Evolutionary conservation across 2,113 vertebrate species (phyloP), one percentile per base, ranked within the genome.

Genomic region (Callaeas wilsoni): DNA sequence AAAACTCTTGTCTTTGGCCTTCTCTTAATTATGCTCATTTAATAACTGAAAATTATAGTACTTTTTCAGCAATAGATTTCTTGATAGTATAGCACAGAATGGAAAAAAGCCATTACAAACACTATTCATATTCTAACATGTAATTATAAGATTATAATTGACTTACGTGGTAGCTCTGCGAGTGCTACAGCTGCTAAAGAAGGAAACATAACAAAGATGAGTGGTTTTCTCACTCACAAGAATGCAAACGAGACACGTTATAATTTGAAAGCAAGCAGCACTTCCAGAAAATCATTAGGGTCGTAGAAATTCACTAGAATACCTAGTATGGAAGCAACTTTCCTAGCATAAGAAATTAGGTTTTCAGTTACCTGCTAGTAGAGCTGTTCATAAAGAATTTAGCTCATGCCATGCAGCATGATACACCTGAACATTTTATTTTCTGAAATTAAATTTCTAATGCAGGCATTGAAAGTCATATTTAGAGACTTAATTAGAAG

Each of bases 71-170:
- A 87, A 30, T 10, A 74, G 70, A 93, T 91, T 80, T 83, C 70
- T 79, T 83, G 59, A 93, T 80, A 94, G 50, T 50, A 62, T 82
- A 74, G 49, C 47, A 86, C 13, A 63, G 67, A 90, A 76, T 89
- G 39, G 44, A 89, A 91, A 92, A 84, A 93, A 89, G 52, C 14
- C 46, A 73, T 82, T 90, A 90, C 22, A 81, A 95, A 78, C 8
- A 2, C 63, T 25, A 85, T 88, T 93, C 77, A 84, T 59, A 70
- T 37, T 70, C 75, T 77, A 93, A 52, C 44, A 55, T 77, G 75
- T 59, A 90, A 95, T 95, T 96, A 83, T 63, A 88, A 80, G 53
- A 47, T 79, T 93, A 59, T 94, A 90, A 95, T 44, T 94, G 56
- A 86, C 68, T 91, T 82, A 84, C 0, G 0, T 37, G 39, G 67